Base-by-base conservation (phyloP, 1,140 invertebrate genomes). In the Asobara japonica region DNA sequence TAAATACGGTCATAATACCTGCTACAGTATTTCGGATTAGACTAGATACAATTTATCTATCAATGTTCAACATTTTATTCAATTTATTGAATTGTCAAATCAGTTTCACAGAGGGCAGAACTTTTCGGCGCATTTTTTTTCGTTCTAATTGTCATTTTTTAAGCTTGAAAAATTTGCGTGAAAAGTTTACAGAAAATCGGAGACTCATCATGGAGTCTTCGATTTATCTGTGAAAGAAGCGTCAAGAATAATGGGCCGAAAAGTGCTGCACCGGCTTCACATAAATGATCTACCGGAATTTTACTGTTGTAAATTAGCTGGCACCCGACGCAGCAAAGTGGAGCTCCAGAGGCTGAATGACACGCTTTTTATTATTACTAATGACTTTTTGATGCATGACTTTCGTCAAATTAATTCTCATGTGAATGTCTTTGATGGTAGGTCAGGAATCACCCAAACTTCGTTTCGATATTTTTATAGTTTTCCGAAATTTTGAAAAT, bases 1-100 rank as follows among this genome's bases (percentile, higher is more conserved):
- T 80, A 66, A 83, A 82, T 77, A 79, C 84, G 80, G 81, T 86
- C 81, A 83, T 82, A 84, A 86, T 86, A 86, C 85, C 85, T 87
- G 80, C 77, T 85, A 80, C 86, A 87, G 86, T 87, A 87, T 87
- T 87, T 86, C 81, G 79, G 76, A 83, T 84, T 86, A 87, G 86
- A 82, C 77, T 85, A 86, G 84, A 82, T 79, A 80, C 65, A 71
- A 77, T 77, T 74, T 79, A 75, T 74, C 67, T 73, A 68, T 66
- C 51, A 56, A 64, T 78, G 71, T 56, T 69, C 25, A 69, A 38
- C 30, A 69, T 73, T 69, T 69, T 60, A 60, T 67, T 25, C 68
- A 36, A 16, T 7, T n/a, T 45, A 45, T 13, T 45, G 1, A 45
- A 33, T 69, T 45, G 33, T 75, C 22, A 51, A 33, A 27, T 30